phyloP scores from a whole-genome alignment of 2,888 invertebrate species.

The Drosophila incognita region DNA sequence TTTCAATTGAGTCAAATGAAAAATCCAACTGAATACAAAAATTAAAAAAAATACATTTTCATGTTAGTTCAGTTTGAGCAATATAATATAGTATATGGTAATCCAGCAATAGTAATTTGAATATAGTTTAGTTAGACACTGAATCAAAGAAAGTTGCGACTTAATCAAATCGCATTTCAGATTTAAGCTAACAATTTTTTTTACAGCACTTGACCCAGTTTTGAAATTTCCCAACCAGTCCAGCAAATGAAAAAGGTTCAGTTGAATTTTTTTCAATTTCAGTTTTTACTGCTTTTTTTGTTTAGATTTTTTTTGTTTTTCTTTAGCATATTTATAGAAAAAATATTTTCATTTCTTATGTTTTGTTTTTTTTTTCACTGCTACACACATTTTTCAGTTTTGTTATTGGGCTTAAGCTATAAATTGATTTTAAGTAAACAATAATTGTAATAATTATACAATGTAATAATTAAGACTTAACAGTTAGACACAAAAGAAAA shows the following conservation, averaged over 20 bases:
- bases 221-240: background rate
- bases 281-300: slow-evolving; percentile 58
- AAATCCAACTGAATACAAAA: background rate
- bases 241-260: slow-evolving; percentile 3
- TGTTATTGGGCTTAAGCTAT: slow-evolving; percentile 64
- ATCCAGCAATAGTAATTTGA: background rate
- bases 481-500: slow-evolving; percentile 52
- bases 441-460: slow-evolving; percentile 71
- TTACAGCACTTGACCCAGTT: background rate
- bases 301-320: slow-evolving; percentile 40
- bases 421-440: slow-evolving; percentile 76
- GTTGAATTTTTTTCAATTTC: slow-evolving; percentile 33
- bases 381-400: slow-evolving; percentile 55
- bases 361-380: slow-evolving; percentile 33
- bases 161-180: background rate
- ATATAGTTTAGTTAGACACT: background rate
- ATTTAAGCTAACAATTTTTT: background rate
- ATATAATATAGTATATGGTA: background rate
- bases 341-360: slow-evolving; percentile 71
- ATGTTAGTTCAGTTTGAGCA: background rate
- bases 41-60: background rate
- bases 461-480: slow-evolving; percentile 71
- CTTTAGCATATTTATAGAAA: slow-evolving; percentile 75
- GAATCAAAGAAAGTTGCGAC: background rate
- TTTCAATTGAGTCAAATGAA: background rate